A percentile compares a stretch with the other conserved stretches of the same genome.
Evolutionary conservation across 1,140 invertebrate species (phyloP).

Genomic region (Camponotus floridanus): DNA sequence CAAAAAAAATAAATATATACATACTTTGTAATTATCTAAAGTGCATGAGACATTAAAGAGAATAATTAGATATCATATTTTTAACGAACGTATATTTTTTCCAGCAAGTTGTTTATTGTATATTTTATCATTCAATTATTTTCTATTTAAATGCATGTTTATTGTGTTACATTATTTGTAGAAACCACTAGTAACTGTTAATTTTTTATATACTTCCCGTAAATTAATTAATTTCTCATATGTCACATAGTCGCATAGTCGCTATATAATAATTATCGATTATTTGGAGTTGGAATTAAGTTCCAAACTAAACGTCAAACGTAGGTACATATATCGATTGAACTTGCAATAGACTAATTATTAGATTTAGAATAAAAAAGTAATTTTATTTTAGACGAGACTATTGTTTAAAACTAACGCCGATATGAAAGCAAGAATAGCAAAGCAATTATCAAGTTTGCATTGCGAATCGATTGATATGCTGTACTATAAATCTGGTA

Average conservation of each 20-base stretch:
- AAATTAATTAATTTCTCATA: slow-evolving; percentile 1
- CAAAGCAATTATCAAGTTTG: slow-evolving; percentile 40
- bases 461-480: slow-evolving; percentile 7
- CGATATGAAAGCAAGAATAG: slow-evolving; percentile 20
- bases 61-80: background rate
- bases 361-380: slow-evolving; percentile 14
- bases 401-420: background rate
- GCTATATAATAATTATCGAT: slow-evolving; percentile 26
- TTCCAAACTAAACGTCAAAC: background rate
- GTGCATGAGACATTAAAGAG: background rate
- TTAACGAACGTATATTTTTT: slow-evolving; percentile 12
- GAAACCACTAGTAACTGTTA: background rate
- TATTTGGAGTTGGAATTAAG: slow-evolving; percentile 32
- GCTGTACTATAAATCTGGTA: background rate
- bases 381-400: background rate
- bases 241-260: background rate
- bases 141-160: background rate
- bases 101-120: background rate
- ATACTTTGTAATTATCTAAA: background rate
- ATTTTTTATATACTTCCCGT: background rate
- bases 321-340: slow-evolving; percentile 5
- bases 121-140: background rate
- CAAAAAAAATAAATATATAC: slow-evolving; percentile 1
- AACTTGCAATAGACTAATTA: slow-evolving; percentile 24
- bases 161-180: background rate